Evolutionary conservation across 2,113 vertebrate genomes (phyloP).

Genomic region (Proteles cristata): DNA sequence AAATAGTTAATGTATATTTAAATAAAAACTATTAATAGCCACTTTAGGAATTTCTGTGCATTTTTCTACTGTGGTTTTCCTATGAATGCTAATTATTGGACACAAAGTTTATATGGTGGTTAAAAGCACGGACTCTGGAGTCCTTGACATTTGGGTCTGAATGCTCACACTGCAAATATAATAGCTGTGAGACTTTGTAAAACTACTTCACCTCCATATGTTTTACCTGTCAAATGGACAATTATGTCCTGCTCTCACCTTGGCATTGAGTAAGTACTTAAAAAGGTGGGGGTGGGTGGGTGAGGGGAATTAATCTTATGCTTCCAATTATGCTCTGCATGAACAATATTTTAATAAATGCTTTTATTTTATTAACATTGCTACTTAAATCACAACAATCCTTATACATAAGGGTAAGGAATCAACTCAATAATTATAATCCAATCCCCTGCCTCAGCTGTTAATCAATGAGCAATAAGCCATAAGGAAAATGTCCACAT

Average conservation of each 20-base stretch:
- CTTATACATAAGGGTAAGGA: neutral
- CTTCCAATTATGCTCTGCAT: slow-evolving; percentile 42
- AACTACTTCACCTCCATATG: neutral
- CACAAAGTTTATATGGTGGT: neutral
- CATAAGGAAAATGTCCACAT: neutral
- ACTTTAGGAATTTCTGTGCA: neutral
- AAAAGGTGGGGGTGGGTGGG: rapidly evolving
- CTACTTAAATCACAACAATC: neutral
- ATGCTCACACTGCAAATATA: neutral
- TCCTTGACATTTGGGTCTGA: neutral
- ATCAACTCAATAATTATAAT: neutral
- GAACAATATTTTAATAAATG: slow-evolving; percentile 49
- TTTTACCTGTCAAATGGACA: slow-evolving; percentile 18
- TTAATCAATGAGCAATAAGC: neutral
- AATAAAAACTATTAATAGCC: neutral
- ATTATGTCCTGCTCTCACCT: neutral
- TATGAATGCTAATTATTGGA: neutral
- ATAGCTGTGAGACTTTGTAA: neutral
- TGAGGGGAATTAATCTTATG: slow-evolving; percentile 49
- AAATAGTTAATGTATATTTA: neutral
- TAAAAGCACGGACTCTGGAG: neutral
- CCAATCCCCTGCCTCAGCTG: neutral
- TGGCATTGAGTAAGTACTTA: neutral
- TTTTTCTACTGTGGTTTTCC: neutral
- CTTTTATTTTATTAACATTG: slow-evolving; percentile 51